Evolutionary conservation across 2,797 vertebrate genomes (phyloP).

Genomic region (Leptodactylus fallax): DNA sequence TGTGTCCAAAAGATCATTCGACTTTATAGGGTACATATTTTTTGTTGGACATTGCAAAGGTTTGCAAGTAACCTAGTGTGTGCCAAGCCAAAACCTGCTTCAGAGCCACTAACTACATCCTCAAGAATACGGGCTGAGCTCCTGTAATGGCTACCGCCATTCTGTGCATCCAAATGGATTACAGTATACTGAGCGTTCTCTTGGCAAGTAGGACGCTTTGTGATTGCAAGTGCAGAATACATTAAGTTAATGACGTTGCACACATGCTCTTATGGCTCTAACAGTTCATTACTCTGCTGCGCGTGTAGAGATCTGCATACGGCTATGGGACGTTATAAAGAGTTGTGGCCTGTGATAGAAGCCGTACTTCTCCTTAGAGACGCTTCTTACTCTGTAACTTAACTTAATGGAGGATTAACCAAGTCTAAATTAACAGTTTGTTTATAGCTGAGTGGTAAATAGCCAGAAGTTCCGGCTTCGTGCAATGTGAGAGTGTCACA

Average conservation of each 20-base stretch:
- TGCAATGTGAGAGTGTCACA: not conserved
- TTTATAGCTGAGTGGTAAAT: conserved; percentile 32
- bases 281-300: conserved; percentile 59
- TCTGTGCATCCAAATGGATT: not conserved
- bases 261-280: conserved; percentile 55
- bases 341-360: conserved; percentile 61
- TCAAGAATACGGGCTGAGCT: not conserved
- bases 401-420: conserved; percentile 47
- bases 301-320: conserved; percentile 29
- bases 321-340: conserved; percentile 54
- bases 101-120: not conserved
- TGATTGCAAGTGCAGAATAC: conserved; percentile 20
- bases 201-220: conserved; percentile 13
- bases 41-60: no score
- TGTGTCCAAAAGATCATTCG: no score
- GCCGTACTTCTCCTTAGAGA: conserved; percentile 34
- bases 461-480: not conserved
- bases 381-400: conserved; percentile 28
- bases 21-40: not conserved
- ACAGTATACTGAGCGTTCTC: not conserved
- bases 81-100: not conserved
- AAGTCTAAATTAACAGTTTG: conserved; percentile 57
- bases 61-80: not conserved
- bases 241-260: conserved; percentile 59
- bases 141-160: not conserved